Evolutionary conservation across 2,113 vertebrate species (phyloP).

Genomic region (Silurus meridionalis): DNA sequence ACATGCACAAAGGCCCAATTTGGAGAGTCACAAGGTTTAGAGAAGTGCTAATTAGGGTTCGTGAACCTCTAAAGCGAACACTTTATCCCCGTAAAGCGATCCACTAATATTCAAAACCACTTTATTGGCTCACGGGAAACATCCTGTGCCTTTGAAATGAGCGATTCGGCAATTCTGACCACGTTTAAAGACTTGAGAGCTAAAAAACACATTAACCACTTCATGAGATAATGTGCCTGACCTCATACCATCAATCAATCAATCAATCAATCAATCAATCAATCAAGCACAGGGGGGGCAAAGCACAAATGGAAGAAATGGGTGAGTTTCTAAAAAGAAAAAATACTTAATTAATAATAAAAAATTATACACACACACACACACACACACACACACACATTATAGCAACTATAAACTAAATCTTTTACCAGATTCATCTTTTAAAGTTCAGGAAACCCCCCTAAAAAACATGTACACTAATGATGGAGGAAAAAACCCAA

Average conservation of each 20-base stretch:
- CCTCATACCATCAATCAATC: neutral
- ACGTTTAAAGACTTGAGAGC: conserved; percentile 6
- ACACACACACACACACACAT: no score
- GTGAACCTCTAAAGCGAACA: neutral
- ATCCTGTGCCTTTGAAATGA: neutral
- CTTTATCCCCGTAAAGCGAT: neutral
- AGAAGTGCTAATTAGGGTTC: conserved; percentile 21
- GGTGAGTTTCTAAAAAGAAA: neutral
- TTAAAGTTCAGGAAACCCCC: no score
- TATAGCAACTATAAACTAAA: no score
- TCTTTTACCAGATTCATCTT: no score
- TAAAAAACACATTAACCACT: neutral
- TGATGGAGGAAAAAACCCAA: no score
- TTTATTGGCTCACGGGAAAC: neutral
- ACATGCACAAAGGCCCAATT: neutral
- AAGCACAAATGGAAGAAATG: neutral
- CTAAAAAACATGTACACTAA: no score
- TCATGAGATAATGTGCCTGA: conserved; percentile 14
- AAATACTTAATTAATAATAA: no score
- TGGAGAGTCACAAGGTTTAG: neutral
- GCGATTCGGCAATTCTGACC: neutral
- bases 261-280: no score
- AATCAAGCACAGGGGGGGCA: neutral
- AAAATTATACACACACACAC: no score
- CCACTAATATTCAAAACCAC: neutral